phyloP scores from a whole-genome alignment of 2,797 vertebrate genomes.

The Hoplostethus atlanticus region DNA sequence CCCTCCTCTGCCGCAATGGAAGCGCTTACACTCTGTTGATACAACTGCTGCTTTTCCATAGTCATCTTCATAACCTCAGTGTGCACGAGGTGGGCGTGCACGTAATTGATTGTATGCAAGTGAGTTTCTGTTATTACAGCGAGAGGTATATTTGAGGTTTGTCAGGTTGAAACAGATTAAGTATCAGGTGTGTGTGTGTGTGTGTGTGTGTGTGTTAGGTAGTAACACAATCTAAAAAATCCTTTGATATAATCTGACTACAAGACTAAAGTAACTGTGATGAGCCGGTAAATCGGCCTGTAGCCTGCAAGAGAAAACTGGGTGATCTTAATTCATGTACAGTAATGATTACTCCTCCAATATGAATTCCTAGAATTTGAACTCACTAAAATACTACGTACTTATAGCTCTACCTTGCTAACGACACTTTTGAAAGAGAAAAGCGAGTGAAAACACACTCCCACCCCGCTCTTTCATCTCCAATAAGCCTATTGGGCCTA shows the following conservation, averaged over 20 bases:
- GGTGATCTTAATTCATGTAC: too few species aligned
- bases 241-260: conserved; percentile 11
- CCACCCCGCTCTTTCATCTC: conserved; percentile 59
- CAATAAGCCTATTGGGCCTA: conserved; percentile 64
- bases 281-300: conserved; percentile 1
- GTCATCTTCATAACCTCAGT: conserved; percentile 24
- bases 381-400: conserved; percentile 22
- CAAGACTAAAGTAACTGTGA: background rate
- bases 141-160: background rate
- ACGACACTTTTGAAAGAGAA: conserved; percentile 50
- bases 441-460: conserved; percentile 48
- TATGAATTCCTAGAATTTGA: conserved; percentile 10
- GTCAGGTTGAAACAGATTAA: conserved; percentile 22
- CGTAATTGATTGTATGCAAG: background rate
- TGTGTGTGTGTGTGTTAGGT: conserved; percentile 9
- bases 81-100: background rate
- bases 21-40: conserved; percentile 33
- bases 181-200: conserved; percentile 21
- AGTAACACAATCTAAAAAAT: too few species aligned
- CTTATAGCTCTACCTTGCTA: conserved; percentile 43
- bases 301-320: conserved; percentile 6
- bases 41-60: conserved; percentile 36
- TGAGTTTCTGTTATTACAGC: conserved; percentile 21
- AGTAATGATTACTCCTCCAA: too few species aligned
- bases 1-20: conserved; percentile 39